Evolutionary conservation across 2,888 invertebrate genomes (phyloP), one percentile per base, ranked within the genome.

Genomic region (Therioaphis trifolii): DNA sequence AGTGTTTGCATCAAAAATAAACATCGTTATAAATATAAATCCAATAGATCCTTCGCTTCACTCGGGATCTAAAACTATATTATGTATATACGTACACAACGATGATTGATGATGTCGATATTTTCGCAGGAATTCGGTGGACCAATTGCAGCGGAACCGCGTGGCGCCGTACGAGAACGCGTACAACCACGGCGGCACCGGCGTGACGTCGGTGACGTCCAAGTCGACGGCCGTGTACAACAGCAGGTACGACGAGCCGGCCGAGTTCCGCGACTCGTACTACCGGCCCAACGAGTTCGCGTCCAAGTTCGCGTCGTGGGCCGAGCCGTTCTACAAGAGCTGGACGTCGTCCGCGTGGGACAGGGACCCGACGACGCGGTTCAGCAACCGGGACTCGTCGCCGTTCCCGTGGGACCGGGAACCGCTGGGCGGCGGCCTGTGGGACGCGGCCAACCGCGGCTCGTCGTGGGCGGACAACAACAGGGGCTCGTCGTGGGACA

Each of bases 201-300:
- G 24, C 24, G 27, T 68, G 14, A 72, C 72, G 15, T 71, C 71
- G 2, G 46, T 72, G 15, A 82, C 71, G 29, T 24, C 80, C 35
- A 71, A 71, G 43, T 24, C 72, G 49, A 49, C 66, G 27, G 52
- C 52, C 18, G 24, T 69, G 40, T 82, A 72, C 24, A 49, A 72
- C 24, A 74, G 82, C 46, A 63, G 52, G 14, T 82, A 82, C 35
- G 74, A 82, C 74, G 82, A 82, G 52, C 82, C 82, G 18, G 82
- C 82, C 82, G 82, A 82, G 24, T 82, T 82, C n/a, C 82, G 82
- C 18, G 82, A 82, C 18, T 15, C 72, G 14, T 82, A 18, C n/a
- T 82, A 27, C 61, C 82, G 82, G n/a, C 61, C 72, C 24, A 63
- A 63, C 40, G 82, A 82, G 35, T 74, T 82, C 24, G n/a, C 78